Evolutionary conservation across 2,797 vertebrate species (phyloP).

Genomic region (Acanthiza pusilla): DNA sequence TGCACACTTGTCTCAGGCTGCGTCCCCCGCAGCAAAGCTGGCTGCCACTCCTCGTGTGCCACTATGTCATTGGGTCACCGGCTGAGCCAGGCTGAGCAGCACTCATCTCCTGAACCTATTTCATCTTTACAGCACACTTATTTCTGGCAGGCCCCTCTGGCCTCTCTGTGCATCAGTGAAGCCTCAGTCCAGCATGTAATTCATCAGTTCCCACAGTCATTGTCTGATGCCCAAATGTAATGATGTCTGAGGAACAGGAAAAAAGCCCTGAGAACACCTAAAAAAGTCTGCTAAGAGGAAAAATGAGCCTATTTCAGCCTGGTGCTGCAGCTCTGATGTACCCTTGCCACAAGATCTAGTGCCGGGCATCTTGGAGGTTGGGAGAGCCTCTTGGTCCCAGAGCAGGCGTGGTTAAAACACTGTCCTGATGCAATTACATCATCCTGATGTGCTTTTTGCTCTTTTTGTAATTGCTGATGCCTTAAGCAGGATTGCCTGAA

Average conservation of each 20-base stretch:
- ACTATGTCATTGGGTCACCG: neutral
- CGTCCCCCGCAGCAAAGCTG: neutral
- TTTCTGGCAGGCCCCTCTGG: neutral
- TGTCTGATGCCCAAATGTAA: neutral
- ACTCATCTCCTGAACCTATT: neutral
- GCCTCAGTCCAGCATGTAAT: neutral
- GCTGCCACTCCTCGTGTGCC: neutral
- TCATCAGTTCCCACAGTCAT: neutral
- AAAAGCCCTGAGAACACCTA: neutral
- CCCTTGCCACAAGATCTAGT: neutral
- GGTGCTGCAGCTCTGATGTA: neutral
- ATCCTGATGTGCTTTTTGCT: neutral
- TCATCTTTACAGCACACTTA: neutral
- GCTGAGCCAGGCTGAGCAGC: neutral
- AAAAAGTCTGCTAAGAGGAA: neutral
- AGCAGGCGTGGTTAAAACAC: neutral
- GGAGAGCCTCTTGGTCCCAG: neutral
- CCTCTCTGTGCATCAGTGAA: neutral
- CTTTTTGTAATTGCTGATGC: neutral
- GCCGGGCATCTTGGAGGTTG: neutral
- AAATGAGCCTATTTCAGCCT: neutral
- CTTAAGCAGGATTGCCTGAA: too few relatives aligned
- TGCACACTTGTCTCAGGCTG: neutral
- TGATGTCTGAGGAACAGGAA: neutral
- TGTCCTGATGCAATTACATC: neutral